A percentile compares a stretch with the other conserved stretches of the same genome.
Conservation (phyloP, 2,113 vertebrate species). For the Chlamydotis undulata region DNA sequence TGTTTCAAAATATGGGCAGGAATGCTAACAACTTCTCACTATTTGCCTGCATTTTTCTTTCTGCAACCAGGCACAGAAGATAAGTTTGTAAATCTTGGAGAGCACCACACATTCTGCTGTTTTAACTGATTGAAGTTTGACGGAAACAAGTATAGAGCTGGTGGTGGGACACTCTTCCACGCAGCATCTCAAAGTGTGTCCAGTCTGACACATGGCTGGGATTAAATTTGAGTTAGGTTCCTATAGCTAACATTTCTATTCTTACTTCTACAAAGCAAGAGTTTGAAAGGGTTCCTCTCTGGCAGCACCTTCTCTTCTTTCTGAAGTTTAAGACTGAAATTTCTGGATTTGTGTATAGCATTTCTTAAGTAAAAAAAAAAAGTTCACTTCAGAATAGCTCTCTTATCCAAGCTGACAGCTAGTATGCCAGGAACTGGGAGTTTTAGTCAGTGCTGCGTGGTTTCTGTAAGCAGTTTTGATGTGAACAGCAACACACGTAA, state of each 20-base stretch:
- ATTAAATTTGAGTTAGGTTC: background rate
- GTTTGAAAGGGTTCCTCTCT: background rate
- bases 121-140: background rate
- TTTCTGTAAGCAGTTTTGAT: constrained; percentile 10
- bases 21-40: background rate
- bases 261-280: background rate
- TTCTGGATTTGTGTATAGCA: background rate
- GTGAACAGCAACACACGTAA: background rate
- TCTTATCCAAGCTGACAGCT: background rate
- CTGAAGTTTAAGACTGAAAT: background rate
- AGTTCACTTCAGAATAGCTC: background rate
- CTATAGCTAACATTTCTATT: background rate
- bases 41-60: background rate
- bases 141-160: background rate
- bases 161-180: background rate
- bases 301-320: background rate
- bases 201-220: background rate
- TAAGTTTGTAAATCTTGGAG: background rate
- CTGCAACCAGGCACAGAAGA: background rate
- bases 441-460: background rate
- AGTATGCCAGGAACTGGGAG: background rate
- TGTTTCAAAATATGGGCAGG: background rate
- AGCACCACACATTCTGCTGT: rapidly evolving
- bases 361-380: background rate
- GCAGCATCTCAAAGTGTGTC: background rate